Evolutionary conservation across 1,140 invertebrate species (phyloP), one percentile per base, ranked within the genome.

Genomic region (Steinernema khuongi): DNA sequence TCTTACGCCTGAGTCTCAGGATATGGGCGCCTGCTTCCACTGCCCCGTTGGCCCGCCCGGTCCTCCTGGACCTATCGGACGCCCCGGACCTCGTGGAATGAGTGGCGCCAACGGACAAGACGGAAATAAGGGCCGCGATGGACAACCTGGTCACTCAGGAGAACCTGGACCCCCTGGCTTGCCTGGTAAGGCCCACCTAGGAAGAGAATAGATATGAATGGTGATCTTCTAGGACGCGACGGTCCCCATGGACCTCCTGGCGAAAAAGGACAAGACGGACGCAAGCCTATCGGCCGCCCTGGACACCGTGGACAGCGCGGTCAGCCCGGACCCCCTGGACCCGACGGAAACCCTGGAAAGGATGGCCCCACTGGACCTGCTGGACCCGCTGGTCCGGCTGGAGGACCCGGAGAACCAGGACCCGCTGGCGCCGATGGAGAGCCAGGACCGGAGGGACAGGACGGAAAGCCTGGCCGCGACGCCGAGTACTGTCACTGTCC

Each of bases 61-160:
- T 73, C 70, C 76, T 68, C 76, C 73, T 4, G 76, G 76, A 68
- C 50, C 74, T 26, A 72, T 66, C 29, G 76, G 76, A 0, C 41
- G 74, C 26, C 60, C 76, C 18, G 76, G 76, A 44, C 43, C 76
- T 19, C 74, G 76, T 29, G 76, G 76, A 43, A 76, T 77, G 76
- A 71, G 74, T 19, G 76, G 76, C 22, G 18, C 76, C 50, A 60
- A 60, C 19, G 50, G 50, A 11, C 50, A 60, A 22, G 50, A 60
- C 22, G 50, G 50, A 60, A 60, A 60, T 26, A 60, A 60, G 26
- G 50, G 50, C 4, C 50, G 50, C 17, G 75, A 76, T 74, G 75
- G 75, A 66, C 71, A 70, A 44, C 71, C 28, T 31, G 75, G 75
- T 26, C 50, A 60, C 26, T 22, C 50, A 17, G 50, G 50, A 14